phyloP scores from a whole-genome alignment of 2,888 invertebrate species.

The Hemicrepidius hirtus region DNA sequence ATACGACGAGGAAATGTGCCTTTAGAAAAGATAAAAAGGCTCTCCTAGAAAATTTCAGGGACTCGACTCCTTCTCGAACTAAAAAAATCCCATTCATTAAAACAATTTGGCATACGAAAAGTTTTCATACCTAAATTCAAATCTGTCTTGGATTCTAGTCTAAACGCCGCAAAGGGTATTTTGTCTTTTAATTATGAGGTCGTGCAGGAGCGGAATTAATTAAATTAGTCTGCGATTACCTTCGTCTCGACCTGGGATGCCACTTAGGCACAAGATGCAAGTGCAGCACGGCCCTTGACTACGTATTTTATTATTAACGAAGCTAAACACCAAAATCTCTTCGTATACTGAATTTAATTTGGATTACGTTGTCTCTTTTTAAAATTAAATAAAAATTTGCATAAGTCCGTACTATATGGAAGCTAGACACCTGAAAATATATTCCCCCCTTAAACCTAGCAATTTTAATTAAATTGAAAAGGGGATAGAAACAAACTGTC shows the following conservation, averaged over 20 bases:
- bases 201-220: slow-evolving; percentile 62
- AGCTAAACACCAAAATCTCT: slow-evolving; percentile 9
- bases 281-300: slow-evolving; percentile 25
- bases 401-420: not conserved
- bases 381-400: not conserved
- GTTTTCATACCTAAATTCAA: too few species aligned
- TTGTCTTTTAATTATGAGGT: slow-evolving; percentile 63
- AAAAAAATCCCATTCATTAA: slow-evolving; percentile 10
- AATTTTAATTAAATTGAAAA: too few species aligned
- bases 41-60: not conserved
- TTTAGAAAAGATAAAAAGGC: slow-evolving; percentile 18
- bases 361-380: slow-evolving; percentile 21
- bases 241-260: slow-evolving; percentile 56
- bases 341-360: slow-evolving; percentile 20
- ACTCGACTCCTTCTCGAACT: not conserved
- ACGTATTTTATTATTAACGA: slow-evolving; percentile 26
- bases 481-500: too few species aligned
- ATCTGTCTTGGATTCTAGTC: slow-evolving; percentile 19
- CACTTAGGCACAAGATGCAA: slow-evolving; percentile 51
- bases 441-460: too few species aligned
- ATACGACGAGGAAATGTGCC: slow-evolving; percentile 28
- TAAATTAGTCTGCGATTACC: slow-evolving; percentile 65
- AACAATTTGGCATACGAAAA: not conserved
- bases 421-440: too few species aligned
- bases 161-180: slow-evolving; percentile 41